Percentiles rank a stretch among this genome's conserved stretches.
These are phyloP conservation scores for Saccopteryx bilineata DNA, from an alignment of 2,113 vertebrate species.

Conservation along the genomic window DNA sequence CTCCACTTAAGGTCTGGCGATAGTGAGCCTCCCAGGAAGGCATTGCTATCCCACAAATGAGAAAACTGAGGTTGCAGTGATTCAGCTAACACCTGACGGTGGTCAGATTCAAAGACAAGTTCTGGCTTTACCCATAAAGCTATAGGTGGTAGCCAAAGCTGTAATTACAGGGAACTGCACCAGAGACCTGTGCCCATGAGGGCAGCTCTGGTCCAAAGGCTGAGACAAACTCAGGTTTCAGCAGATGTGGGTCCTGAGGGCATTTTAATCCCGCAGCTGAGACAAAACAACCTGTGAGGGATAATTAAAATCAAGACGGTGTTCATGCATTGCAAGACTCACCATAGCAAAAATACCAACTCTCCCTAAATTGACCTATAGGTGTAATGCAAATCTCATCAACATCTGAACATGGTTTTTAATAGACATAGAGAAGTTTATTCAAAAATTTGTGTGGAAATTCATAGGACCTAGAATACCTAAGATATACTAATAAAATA, in stretches of 20 bases:
- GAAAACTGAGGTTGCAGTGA: neutral
- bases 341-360: neutral
- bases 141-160: neutral
- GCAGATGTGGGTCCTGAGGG: neutral
- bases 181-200: neutral
- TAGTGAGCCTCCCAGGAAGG: neutral
- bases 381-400: neutral
- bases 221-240: neutral
- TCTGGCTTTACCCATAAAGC: neutral
- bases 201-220: neutral
- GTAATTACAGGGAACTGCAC: neutral
- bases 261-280: neutral
- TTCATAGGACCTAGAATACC: neutral
- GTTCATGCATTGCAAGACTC: neutral
- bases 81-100: neutral
- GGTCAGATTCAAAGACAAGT: neutral
- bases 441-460: neutral
- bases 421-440: neutral
- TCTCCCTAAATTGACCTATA: neutral
- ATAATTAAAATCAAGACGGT: neutral
- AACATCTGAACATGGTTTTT: constrained; percentile 1
- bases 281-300: neutral
- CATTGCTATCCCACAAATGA: neutral
- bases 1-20: neutral
- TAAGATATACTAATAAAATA: constrained; percentile 5